These are phyloP conservation scores for Sigmodon hispidus DNA, from an alignment of 2,113 vertebrate genomes.

Conservation along the genomic window DNA sequence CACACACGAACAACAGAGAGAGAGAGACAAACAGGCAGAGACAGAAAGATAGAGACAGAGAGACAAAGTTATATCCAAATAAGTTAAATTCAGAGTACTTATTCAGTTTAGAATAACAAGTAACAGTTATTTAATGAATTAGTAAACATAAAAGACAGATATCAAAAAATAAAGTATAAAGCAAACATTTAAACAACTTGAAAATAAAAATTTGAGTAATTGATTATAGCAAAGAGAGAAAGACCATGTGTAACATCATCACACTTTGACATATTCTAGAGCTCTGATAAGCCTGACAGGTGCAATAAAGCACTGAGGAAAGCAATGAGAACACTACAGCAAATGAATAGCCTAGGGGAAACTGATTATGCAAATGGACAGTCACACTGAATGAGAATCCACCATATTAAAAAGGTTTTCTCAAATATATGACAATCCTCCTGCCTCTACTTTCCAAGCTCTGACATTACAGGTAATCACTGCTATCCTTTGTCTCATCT, in stretches of 20 bases:
- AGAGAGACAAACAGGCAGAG: no score
- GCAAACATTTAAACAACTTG: not conserved
- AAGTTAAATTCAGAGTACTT: not conserved
- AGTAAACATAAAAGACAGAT: not conserved
- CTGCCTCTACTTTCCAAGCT: not conserved
- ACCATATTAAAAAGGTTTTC: not conserved
- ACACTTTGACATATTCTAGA: not conserved
- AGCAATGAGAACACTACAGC: not conserved
- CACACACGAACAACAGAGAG: not conserved
- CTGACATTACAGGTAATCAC: not conserved
- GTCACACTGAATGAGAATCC: not conserved
- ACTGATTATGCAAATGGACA: not conserved
- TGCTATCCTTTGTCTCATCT: not conserved
- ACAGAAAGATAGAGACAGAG: no score
- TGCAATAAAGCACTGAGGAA: not conserved
- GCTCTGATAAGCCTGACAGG: not conserved
- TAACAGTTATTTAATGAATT: not conserved
- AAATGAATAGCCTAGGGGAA: not conserved
- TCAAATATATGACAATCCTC: not conserved
- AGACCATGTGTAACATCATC: not conserved
- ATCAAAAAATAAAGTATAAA: not conserved
- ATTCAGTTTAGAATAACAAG: not conserved
- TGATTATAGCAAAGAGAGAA: not conserved
- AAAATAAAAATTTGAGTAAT: not conserved
- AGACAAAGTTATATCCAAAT: accelerated